These are phyloP conservation scores for Aphaenogaster floridana DNA, from an alignment of 1,140 invertebrate species.

Conservation along the genomic window DNA sequence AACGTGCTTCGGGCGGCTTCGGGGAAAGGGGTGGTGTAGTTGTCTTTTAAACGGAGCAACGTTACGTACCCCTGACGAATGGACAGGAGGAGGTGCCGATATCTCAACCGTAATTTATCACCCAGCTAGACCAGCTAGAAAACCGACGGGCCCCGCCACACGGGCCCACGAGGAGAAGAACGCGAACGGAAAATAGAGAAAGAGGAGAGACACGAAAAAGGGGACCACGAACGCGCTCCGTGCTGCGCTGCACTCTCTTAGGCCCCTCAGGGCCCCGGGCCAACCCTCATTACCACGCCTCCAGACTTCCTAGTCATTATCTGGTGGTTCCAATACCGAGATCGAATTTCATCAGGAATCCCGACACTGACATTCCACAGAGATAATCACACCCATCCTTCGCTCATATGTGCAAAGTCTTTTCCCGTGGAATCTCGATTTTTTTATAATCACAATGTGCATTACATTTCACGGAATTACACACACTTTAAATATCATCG, in stretches of 20 bases:
- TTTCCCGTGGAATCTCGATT: neutral
- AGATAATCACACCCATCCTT: slow-evolving; percentile 67
- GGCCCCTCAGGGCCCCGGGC: slow-evolving; percentile 63
- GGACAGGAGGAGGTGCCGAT: slow-evolving; percentile 84
- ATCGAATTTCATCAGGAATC: slow-evolving; percentile 77
- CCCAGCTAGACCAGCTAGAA: slow-evolving; percentile 76
- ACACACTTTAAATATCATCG: neutral
- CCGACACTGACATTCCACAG: slow-evolving; percentile 88
- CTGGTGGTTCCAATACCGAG: slow-evolving; percentile 80
- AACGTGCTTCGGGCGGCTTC: slow-evolving; percentile 9
- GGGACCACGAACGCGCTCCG: slow-evolving; percentile 35
- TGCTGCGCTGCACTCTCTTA: slow-evolving; percentile 25
- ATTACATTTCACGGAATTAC: slow-evolving; percentile 30
- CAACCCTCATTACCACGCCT: slow-evolving; percentile 84
- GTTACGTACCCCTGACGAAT: slow-evolving; percentile 76
- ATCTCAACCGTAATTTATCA: slow-evolving; percentile 84
- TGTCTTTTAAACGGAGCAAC: slow-evolving; percentile 77
- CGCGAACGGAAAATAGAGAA: slow-evolving; percentile 73
- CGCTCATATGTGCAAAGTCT: slow-evolving; percentile 26
- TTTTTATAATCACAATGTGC: neutral
- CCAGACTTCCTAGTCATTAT: slow-evolving; percentile 84
- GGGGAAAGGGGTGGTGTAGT: slow-evolving; percentile 66
- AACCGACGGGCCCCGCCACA: slow-evolving; percentile 64
- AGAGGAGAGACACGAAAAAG: slow-evolving; percentile 70
- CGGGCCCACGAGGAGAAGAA: slow-evolving; percentile 64